Evolutionary conservation across 2,888 invertebrate genomes (phyloP).

Genomic region (Pogonocherus hispidulus): DNA sequence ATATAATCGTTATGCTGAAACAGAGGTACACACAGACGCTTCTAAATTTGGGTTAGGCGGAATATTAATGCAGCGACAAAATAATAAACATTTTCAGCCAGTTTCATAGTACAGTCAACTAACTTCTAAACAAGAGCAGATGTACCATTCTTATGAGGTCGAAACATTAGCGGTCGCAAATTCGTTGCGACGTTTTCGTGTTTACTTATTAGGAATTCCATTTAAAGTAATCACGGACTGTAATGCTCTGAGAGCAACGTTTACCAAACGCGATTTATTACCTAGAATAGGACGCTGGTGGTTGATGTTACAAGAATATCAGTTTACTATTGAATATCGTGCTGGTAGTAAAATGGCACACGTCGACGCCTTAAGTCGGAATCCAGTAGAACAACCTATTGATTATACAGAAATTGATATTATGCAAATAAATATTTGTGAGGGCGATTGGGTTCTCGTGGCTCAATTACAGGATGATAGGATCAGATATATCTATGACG

Average conservation of each 20-base stretch:
- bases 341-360: conserved; percentile 5
- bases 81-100: not conserved
- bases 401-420: not conserved
- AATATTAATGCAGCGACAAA: not conserved
- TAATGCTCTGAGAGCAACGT: no score
- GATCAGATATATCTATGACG: not conserved
- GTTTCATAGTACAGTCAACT: not conserved
- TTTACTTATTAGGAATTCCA: conserved; percentile 41
- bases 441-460: not conserved
- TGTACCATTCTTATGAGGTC: conserved; percentile 55
- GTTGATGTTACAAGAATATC: conserved; percentile 5
- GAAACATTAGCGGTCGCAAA: conserved; percentile 58
- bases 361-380: no score
- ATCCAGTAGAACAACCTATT: no score
- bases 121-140: conserved; percentile 48
- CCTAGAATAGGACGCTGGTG: conserved; percentile 20
- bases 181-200: conserved; percentile 49
- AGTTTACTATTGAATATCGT: conserved; percentile 1
- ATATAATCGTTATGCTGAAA: not conserved
- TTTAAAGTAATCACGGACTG: no score
- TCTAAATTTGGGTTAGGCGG: conserved; percentile 12
- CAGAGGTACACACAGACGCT: conserved; percentile 8
- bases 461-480: not conserved
- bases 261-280: no score
- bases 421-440: not conserved